These are phyloP conservation scores for Cinclus cinclus DNA, from an alignment of 2,113 vertebrate species.

Conservation along the genomic window DNA sequence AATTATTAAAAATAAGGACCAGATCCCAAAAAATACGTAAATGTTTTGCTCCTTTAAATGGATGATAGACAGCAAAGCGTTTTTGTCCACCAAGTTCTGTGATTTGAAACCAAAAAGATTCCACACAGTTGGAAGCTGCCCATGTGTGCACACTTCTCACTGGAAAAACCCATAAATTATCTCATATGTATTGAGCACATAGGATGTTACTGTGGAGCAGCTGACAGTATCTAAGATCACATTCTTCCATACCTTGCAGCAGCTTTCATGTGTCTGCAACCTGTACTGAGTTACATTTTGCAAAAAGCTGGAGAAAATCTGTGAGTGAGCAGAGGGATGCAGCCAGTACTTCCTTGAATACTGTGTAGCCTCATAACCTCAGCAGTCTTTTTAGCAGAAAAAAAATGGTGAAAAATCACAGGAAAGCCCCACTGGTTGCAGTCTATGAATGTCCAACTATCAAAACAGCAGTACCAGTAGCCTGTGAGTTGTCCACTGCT, in stretches of 20 bases:
- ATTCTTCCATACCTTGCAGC: neutral
- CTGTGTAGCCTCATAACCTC: neutral
- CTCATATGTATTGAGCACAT: neutral
- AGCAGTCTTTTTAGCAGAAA: neutral
- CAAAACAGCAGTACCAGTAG: neutral
- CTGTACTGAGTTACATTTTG: fast-evolving
- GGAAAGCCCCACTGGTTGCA: neutral
- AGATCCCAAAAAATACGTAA: neutral
- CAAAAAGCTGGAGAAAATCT: neutral
- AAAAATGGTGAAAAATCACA: neutral
- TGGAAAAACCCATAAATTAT: neutral
- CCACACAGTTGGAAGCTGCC: neutral
- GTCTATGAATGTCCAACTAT: neutral
- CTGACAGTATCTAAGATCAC: neutral
- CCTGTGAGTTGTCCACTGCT: neutral
- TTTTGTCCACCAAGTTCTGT: neutral
- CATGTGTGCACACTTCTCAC: fast-evolving
- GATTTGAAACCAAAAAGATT: neutral
- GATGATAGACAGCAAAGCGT: neutral
- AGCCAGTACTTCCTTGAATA: neutral
- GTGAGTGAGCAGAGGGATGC: neutral
- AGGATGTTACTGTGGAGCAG: neutral
- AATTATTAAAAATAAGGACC: neutral
- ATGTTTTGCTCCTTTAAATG: neutral
- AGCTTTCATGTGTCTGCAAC: neutral